Evolutionary conservation across 2,113 vertebrate species (phyloP), one percentile per base, ranked within the genome.

Genomic region (Oenanthe oenanthe): DNA sequence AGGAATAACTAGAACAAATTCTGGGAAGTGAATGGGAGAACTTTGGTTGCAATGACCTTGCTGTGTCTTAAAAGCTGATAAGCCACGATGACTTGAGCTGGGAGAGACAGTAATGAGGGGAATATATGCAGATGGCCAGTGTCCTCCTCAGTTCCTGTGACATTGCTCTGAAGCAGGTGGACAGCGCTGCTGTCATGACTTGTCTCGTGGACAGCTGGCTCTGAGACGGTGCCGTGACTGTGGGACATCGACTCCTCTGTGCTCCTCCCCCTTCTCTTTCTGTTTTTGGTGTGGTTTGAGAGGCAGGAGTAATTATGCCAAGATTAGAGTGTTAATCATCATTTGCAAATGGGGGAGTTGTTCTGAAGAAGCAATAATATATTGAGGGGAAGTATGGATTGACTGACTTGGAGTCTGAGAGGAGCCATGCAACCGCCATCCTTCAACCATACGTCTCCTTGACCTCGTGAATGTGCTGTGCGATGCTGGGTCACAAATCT

Each of bases 311-410:
- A 72, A 89, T 88, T 91, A 82, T 36, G 91, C 89, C 68, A 40
- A 75, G 94, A 80, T 84, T 56, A 53, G 89, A 75, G 83, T 2
- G 67, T 93, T 95, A 83, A 97, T 93, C 75, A 56, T 83, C 63
- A 3, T 84, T 92, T 95, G 91, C 45, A 61, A 81, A 85, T 13
- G 89, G 93, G 84, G 93, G 80, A 93, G 89, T 86, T 14, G 5
- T 66, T 89, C 80, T 43, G 76, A 54, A 57, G 87, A 53, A 95
- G 85, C 74, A 85, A 2, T 65, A 50, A 63, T 74, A 2, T 32
- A 15, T 28, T 3, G 87, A 83, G 85, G 51, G 85, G 19, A 38
- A 66, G 56, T 56, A 20, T 47, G 89, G 77, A 61, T 66, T 87
- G 92, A 75, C 31, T 84, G 94, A 36, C 60, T 17, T 51, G 1